These are phyloP conservation scores for Acanthaster planci DNA, from an alignment of 35 echinoderm and acorn worm genomes.

Conservation along the genomic window DNA sequence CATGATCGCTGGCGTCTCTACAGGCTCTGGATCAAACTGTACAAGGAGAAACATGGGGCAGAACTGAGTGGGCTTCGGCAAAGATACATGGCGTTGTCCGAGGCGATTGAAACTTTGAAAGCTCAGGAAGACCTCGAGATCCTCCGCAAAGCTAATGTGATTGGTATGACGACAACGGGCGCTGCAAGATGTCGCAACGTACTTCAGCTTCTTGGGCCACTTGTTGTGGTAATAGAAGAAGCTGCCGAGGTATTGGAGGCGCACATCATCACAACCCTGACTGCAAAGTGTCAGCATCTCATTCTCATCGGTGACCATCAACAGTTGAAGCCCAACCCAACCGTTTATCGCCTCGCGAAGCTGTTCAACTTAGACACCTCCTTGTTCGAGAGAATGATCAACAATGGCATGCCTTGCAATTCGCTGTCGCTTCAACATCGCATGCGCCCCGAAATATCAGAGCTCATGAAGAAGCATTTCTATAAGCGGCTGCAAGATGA, in stretches of 20 bases:
- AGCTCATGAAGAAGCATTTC: conserved; percentile 54
- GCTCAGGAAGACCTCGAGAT: conserved; percentile 66
- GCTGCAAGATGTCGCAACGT: conserved; percentile 72
- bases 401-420: conserved; percentile 66
- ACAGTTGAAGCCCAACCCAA: conserved; percentile 89
- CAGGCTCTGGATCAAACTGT: conserved; percentile 55
- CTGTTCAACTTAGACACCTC: conserved; percentile 78
- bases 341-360: conserved; percentile 76
- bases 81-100: conserved; percentile 7
- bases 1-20: conserved; percentile 73
- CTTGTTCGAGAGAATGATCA: conserved; percentile 89
- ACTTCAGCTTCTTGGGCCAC: conserved; percentile 63
- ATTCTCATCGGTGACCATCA: conserved; percentile 95
- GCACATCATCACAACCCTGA: conserved; percentile 85
- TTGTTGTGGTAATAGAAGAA: conserved; percentile 88
- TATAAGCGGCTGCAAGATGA: conserved; percentile 18
- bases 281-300: conserved; percentile 79
- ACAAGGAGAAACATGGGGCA: conserved; percentile 2
- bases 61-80: conserved; percentile 25
- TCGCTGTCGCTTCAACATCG: conserved; percentile 69
- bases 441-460: conserved; percentile 94
- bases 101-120: conserved; percentile 39
- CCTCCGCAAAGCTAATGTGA: conserved; percentile 59
- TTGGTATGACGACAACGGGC: conserved; percentile 95
- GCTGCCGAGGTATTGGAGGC: conserved; percentile 97